Conservation (phyloP, 2,888 invertebrate species). For the Cyclophora albipunctata region DNA sequence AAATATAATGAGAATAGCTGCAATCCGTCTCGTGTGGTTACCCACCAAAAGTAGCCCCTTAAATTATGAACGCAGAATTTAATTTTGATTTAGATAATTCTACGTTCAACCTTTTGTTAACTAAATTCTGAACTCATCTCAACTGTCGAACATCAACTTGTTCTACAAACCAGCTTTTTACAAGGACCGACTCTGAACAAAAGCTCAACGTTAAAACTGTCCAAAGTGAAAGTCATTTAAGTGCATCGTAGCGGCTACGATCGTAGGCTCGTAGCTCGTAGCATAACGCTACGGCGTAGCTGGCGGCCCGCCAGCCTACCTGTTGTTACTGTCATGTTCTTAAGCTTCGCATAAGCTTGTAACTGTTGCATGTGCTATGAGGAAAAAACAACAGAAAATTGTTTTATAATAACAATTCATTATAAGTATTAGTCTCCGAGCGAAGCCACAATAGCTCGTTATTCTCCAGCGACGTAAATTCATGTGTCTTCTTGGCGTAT, state of each 20-base stretch:
- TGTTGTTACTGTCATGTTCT: constrained; percentile 60
- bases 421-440: constrained; percentile 9
- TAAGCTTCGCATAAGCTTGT: constrained; percentile 32
- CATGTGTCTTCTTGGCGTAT: constrained; percentile 15
- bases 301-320: constrained; percentile 66
- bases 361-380: constrained; percentile 36
- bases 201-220: constrained; percentile 26
- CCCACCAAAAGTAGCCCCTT: constrained; percentile 24
- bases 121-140: constrained; percentile 1
- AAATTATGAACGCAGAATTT: neutral
- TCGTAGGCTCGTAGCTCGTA: constrained; percentile 41
- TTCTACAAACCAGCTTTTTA: constrained; percentile 6
- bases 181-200: constrained; percentile 12
- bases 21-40: constrained; percentile 47
- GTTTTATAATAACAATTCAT: constrained; percentile 22
- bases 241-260: constrained; percentile 33
- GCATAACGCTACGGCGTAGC: constrained; percentile 41
- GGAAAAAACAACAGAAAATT: constrained; percentile 26
- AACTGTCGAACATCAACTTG: constrained; percentile 8
- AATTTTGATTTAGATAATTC: neutral
- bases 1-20: constrained; percentile 50
- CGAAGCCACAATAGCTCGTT: constrained; percentile 18
- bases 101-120: too few relatives aligned
- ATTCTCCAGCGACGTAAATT: constrained; percentile 19
- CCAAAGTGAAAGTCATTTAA: constrained; percentile 34